Base-by-base conservation (phyloP, 2,888 invertebrate genomes). In the Cyrtodaria siliqua region DNA sequence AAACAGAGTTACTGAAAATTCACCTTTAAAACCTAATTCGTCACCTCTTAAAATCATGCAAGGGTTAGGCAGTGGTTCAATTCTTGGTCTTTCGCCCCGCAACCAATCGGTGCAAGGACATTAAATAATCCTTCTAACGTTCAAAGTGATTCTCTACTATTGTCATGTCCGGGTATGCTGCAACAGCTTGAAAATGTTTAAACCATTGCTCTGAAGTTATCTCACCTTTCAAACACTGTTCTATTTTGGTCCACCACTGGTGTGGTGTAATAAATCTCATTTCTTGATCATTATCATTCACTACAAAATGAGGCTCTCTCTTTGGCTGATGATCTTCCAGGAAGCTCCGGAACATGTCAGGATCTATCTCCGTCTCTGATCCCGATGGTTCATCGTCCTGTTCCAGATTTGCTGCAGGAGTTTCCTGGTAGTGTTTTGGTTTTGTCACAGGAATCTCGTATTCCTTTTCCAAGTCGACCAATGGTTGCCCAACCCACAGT, bases 401-500 rank as follows among this genome's bases (percentile, higher is more conserved):
- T n/a, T n/a, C n/a, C n/a, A n/a, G n/a, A n/a, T n/a, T n/a, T n/a
- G n/a, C n/a, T n/a, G n/a, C n/a, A n/a, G n/a, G n/a, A n/a, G n/a
- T n/a, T n/a, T n/a, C n/a, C n/a, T n/a, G n/a, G n/a, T n/a, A n/a
- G 3, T 52, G 20, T 20, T 23, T 12, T 6, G 12, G 16, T 23
- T 29, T 47, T 18, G 66, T 59, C 18, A 60, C 29, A 12, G 42
- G 29, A 23, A 23, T 53, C n/a, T 52, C 14, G 18, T 53, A 50
- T 20, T 29, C 55, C 1, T 40, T 33, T 52, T 20, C 44, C 6
- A 40, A 40, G 8, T 40, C 60, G 44, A 60, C 72, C 0, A 81
- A 49, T 27, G 63, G 68, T 16, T 76, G 44, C 9, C 68, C 69
- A 2, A 62, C 80, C 85, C 85, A 87, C 27, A 87, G 60, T 55